phyloP scores from a whole-genome alignment of 2,888 invertebrate species.

The Drosophila mimetica region DNA sequence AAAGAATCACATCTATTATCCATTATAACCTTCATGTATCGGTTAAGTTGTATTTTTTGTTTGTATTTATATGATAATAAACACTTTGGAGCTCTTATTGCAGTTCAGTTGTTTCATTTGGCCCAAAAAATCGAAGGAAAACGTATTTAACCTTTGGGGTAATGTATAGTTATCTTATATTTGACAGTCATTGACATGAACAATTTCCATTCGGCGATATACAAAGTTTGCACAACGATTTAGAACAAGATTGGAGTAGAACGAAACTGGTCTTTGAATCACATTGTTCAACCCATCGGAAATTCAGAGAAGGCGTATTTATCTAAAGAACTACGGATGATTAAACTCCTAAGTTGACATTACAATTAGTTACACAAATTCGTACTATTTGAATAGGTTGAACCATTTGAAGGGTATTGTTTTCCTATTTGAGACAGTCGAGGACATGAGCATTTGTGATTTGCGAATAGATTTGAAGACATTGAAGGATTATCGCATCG shows the following conservation, averaged over 20 bases:
- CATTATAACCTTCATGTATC: conserved; percentile 9
- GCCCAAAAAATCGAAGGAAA: too few species aligned
- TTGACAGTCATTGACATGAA: conserved; percentile 28
- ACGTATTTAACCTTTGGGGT: too few species aligned
- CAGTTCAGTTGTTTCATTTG: neutral
- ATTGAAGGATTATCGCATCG: neutral
- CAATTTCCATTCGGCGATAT: conserved; percentile 1
- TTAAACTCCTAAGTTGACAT: too few species aligned
- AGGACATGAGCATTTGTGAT: conserved; percentile 18
- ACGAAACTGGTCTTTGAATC: conserved; percentile 15
- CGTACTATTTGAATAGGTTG: conserved; percentile 8
- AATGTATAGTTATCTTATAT: conserved; percentile 24
- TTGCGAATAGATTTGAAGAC: neutral
- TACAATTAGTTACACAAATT: conserved; percentile 11
- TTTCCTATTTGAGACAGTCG: conserved; percentile 7
- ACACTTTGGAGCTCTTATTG: conserved; percentile 11
- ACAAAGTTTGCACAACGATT: conserved; percentile 14
- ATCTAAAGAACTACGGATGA: too few species aligned
- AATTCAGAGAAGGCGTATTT: too few species aligned
- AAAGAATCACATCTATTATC: neutral
- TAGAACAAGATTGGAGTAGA: neutral
- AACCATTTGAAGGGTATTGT: neutral
- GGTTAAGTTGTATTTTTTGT: conserved; percentile 35
- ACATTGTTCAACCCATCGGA: conserved; percentile 6
- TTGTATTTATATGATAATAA: conserved; percentile 25